phyloP scores from a whole-genome alignment of 2,113 vertebrate species.

The Gymnocephalus cernua region DNA sequence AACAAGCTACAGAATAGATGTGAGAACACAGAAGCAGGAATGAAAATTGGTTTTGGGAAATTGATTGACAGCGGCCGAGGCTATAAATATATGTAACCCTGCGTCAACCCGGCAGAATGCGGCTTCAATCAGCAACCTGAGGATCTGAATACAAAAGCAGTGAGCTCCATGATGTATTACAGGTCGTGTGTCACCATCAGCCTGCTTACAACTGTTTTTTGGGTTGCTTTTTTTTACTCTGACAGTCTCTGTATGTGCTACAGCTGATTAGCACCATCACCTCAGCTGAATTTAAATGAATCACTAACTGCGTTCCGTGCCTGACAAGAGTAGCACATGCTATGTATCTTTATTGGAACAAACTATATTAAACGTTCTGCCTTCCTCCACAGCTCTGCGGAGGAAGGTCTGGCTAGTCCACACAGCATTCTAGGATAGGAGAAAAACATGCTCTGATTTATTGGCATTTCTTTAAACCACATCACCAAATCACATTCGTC shows the following conservation, averaged over 20 bases:
- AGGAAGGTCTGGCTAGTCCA: too few relatives aligned
- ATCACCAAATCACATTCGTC: too few relatives aligned
- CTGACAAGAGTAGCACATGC: not conserved
- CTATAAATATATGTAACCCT: conserved; percentile 67
- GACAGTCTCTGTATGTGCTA: conserved; percentile 9
- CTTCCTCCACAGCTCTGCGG: too few relatives aligned
- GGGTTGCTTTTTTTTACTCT: not conserved
- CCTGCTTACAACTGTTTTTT: conserved; percentile 18
- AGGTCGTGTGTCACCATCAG: conserved; percentile 12
- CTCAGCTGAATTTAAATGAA: conserved; percentile 3
- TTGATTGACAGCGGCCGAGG: conserved; percentile 61
- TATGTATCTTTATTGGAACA: not conserved
- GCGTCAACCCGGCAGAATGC: conserved; percentile 46
- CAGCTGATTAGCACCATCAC: conserved; percentile 30
- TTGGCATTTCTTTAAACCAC: too few relatives aligned
- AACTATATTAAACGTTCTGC: too few relatives aligned
- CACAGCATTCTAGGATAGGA: too few relatives aligned
- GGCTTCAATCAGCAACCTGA: conserved; percentile 64
- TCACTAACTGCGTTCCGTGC: not conserved
- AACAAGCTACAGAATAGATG: conserved; percentile 35
- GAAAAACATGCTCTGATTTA: too few relatives aligned
- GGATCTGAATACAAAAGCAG: conserved; percentile 56
- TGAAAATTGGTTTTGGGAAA: conserved; percentile 56
- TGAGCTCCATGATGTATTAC: conserved; percentile 17
- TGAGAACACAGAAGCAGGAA: conserved; percentile 38